A percentile compares a stretch with the other conserved stretches of the same genome.
Conservation (phyloP, 2,113 vertebrate species). For the Spheniscus mendiculus region DNA sequence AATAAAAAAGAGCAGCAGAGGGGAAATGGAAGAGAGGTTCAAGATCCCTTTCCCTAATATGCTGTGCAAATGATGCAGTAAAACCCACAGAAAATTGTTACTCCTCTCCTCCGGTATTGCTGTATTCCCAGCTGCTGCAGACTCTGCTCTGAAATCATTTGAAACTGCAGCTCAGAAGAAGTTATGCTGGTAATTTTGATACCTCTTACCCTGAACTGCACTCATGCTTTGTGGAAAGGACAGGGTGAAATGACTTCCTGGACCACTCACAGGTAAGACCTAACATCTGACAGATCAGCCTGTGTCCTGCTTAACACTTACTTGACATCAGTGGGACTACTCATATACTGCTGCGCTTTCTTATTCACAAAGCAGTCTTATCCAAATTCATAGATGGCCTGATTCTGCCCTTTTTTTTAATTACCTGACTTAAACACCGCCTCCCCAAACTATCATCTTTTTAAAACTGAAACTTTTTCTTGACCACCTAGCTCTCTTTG, state of each 20-base stretch:
- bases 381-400: not conserved
- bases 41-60: not conserved
- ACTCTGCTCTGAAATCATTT: not conserved
- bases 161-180: not conserved
- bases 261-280: not conserved
- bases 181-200: not conserved
- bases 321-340: not conserved
- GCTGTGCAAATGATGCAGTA: not conserved
- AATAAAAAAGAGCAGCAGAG: not conserved
- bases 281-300: not conserved
- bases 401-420: not conserved
- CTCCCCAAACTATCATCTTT: not conserved
- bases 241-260: not conserved
- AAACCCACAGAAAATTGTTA: not conserved
- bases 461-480: not conserved
- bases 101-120: not conserved
- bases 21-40: not conserved
- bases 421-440: not conserved
- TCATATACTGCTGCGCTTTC: not conserved
- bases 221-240: not conserved
- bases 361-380: not conserved
- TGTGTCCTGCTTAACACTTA: not conserved
- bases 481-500: not conserved
- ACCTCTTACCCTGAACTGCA: not conserved
- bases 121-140: not conserved